These are phyloP conservation scores for Adelges cooleyi DNA, from an alignment of 1,140 invertebrate species.

Conservation along the genomic window DNA sequence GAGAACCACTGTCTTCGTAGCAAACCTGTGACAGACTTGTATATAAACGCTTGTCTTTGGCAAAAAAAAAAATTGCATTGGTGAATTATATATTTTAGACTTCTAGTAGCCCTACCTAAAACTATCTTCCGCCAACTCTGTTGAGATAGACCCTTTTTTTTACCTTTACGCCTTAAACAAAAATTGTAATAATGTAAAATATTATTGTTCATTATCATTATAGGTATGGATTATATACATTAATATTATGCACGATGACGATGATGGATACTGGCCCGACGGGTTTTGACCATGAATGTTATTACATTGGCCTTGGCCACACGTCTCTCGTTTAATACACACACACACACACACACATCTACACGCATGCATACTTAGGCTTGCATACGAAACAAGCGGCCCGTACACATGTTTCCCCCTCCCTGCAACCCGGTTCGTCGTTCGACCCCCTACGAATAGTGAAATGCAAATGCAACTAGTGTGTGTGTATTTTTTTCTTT, in stretches of 20 bases:
- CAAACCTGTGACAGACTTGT: too few species aligned
- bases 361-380: background rate
- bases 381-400: conserved; percentile 17
- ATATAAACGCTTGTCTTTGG: too few species aligned
- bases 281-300: conserved; percentile 12
- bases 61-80: too few species aligned
- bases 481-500: background rate
- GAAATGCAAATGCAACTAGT: background rate
- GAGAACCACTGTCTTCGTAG: too few species aligned
- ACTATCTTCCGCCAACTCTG: too few species aligned
- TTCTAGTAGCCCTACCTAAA: too few species aligned
- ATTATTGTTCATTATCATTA: too few species aligned
- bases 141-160: too few species aligned
- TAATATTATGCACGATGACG: background rate
- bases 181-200: too few species aligned
- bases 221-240: too few species aligned
- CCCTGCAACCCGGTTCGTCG: background rate
- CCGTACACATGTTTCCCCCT: background rate
- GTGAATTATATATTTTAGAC: too few species aligned
- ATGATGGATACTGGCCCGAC: conserved; percentile 10
- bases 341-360: background rate
- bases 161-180: too few species aligned
- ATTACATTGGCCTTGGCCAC: conserved; percentile 12
- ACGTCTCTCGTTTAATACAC: background rate
- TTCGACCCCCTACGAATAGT: background rate